Conservation (phyloP, 1,140 invertebrate species). For the Drosophila persimilis region DNA sequence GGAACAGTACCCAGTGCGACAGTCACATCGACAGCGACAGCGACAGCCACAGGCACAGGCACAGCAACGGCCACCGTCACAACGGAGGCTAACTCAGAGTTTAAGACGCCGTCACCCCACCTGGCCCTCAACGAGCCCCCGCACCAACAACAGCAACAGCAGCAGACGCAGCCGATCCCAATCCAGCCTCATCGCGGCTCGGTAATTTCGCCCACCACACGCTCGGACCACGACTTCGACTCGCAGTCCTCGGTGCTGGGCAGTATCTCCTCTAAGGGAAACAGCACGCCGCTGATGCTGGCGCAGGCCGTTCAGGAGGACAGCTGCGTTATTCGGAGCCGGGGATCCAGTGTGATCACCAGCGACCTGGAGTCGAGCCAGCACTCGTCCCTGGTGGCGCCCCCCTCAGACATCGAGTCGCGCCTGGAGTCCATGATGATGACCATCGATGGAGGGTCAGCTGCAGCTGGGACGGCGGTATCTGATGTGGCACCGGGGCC, state of each 20-base stretch:
- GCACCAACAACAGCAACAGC: slow-evolving; percentile 42
- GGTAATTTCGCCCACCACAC: slow-evolving; percentile 66
- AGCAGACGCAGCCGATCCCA: slow-evolving; percentile 11
- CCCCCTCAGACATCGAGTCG: slow-evolving; percentile 81
- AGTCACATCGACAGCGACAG: slow-evolving; percentile 60
- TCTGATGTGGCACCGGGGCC: slow-evolving; percentile 45
- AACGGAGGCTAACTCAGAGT: slow-evolving; percentile 66
- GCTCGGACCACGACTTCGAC: slow-evolving; percentile 80
- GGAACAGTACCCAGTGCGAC: slow-evolving; percentile 47
- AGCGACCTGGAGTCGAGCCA: slow-evolving; percentile 82
- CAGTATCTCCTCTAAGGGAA: slow-evolving; percentile 81
- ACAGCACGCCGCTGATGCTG: slow-evolving; percentile 70
- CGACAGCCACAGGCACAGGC: slow-evolving; percentile 52
- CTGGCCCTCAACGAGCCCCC: slow-evolving; percentile 80
- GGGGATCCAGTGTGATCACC: slow-evolving; percentile 80
- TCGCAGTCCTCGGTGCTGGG: slow-evolving; percentile 82
- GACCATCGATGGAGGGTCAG: slow-evolving; percentile 69
- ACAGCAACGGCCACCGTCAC: neutral
- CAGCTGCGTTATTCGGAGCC: slow-evolving; percentile 77
- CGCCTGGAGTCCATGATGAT: slow-evolving; percentile 81
- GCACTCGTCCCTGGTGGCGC: slow-evolving; percentile 81
- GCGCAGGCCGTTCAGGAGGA: slow-evolving; percentile 76
- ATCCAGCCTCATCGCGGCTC: slow-evolving; percentile 45
- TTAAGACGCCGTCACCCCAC: slow-evolving; percentile 84
- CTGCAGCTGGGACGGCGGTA: neutral